A percentile compares a stretch with the other conserved stretches of the same genome.
Evolutionary conservation across 2,888 invertebrate species (phyloP).

Genomic region (Eupithecia abbreviata): DNA sequence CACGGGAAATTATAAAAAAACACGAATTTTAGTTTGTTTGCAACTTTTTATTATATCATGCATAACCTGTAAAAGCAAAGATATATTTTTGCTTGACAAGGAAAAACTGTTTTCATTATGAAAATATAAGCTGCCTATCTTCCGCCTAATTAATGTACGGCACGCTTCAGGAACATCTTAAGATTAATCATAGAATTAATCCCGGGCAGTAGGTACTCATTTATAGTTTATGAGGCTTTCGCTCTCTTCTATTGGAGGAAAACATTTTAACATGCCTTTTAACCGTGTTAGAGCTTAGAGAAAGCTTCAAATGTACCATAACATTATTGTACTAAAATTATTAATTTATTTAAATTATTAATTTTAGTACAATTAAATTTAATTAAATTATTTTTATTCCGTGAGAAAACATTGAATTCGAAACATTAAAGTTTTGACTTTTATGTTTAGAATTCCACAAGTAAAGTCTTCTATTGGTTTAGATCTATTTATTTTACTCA

Average conservation of each 20-base stretch:
- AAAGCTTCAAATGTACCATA: neutral
- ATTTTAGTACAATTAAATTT: too few species aligned
- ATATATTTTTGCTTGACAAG: neutral
- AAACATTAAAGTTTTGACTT: neutral
- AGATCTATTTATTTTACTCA: too few species aligned
- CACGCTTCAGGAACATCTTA: constrained; percentile 4
- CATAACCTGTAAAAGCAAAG: neutral
- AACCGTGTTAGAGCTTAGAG: neutral
- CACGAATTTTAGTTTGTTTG: too few species aligned
- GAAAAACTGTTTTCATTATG: neutral
- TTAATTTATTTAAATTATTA: too few species aligned
- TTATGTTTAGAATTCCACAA: too few species aligned
- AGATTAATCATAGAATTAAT: constrained; percentile 16
- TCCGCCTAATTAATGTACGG: constrained; percentile 6
- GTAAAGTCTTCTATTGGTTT: too few species aligned
- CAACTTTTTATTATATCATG: too few species aligned
- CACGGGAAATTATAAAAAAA: too few species aligned
- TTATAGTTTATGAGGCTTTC: neutral
- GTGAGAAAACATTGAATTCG: neutral
- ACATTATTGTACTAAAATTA: neutral
- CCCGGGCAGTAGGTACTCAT: neutral
- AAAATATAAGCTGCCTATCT: constrained; percentile 5
- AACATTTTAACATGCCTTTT: neutral
- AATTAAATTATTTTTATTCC: neutral
- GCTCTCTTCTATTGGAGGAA: neutral